These are phyloP conservation scores for Mamestra brassicae DNA, from an alignment of 2,888 invertebrate genomes.

Conservation along the genomic window DNA sequence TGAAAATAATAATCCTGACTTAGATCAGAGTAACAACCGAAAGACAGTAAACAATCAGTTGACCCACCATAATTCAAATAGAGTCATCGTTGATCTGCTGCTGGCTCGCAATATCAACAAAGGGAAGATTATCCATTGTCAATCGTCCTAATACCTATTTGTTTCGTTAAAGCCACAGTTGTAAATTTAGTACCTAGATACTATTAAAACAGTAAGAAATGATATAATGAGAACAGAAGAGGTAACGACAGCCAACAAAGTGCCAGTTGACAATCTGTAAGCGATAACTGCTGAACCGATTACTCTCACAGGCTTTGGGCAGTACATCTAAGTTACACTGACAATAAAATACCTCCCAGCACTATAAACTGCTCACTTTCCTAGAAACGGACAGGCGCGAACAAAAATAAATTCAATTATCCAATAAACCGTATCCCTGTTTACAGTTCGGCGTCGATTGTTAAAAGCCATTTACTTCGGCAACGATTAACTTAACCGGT, in stretches of 20 bases:
- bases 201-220: not conserved
- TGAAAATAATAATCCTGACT: not conserved
- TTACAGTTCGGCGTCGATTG: conserved; percentile 63
- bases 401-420: conserved; percentile 62
- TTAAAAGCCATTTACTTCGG: conserved; percentile 59
- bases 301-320: not conserved
- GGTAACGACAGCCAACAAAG: not conserved
- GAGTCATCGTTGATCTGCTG: not conserved
- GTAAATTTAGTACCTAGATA: too few relatives aligned
- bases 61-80: not conserved
- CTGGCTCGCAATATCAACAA: not conserved
- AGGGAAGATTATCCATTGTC: not conserved
- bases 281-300: conserved; percentile 10
- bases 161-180: not conserved
- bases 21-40: not conserved
- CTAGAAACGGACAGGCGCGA: conserved; percentile 40
- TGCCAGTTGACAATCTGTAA: not conserved
- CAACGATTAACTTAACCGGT: conserved; percentile 62
- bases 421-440: conserved; percentile 64
- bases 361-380: conserved; percentile 22
- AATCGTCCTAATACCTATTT: not conserved
- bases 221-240: not conserved
- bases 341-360: conserved; percentile 13
- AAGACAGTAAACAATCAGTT: not conserved
- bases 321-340: conserved; percentile 32